Percentiles rank a stretch among this genome's conserved stretches.
Conservation (phyloP, 2,888 invertebrate genomes). For the Allygus modestus region DNA sequence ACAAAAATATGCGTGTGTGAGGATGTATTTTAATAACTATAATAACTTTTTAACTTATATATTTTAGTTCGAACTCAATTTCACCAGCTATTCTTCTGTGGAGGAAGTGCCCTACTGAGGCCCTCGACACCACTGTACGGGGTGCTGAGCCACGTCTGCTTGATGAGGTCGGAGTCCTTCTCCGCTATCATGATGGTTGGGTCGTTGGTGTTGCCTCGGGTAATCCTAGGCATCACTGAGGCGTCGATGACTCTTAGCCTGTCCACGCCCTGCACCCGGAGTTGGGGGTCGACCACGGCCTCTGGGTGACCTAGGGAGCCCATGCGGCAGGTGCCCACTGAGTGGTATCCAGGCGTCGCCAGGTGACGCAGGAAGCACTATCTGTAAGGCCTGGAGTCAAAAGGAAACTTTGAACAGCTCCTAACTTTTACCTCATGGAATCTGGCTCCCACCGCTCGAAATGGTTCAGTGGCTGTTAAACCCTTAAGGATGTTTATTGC, state of each 20-base stretch:
- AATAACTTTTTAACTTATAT: too few relatives aligned
- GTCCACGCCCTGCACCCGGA: constrained; percentile 77
- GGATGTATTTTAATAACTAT: too few relatives aligned
- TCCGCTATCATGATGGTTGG: constrained; percentile 76
- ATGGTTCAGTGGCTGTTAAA: constrained; percentile 69
- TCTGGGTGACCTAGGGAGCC: constrained; percentile 73
- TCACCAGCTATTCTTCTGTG: too few relatives aligned
- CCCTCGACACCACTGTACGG: too few relatives aligned
- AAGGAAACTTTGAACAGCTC: constrained; percentile 75
- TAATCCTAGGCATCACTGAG: constrained; percentile 77
- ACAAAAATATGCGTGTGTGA: too few relatives aligned
- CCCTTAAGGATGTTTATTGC: neutral
- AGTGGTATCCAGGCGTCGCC: constrained; percentile 80
- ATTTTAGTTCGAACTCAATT: too few relatives aligned
- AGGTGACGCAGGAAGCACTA: constrained; percentile 78
- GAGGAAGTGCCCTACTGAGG: too few relatives aligned
- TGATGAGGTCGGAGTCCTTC: constrained; percentile 72
- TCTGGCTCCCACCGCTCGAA: constrained; percentile 68
- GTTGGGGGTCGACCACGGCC: constrained; percentile 77
- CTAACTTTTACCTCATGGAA: constrained; percentile 77
- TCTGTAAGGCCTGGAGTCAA: constrained; percentile 75
- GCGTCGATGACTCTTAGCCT: constrained; percentile 78
- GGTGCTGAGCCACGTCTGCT: constrained; percentile 60
- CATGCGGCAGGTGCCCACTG: constrained; percentile 84
- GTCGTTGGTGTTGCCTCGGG: constrained; percentile 79